Evolutionary conservation across 2,113 vertebrate species (phyloP).

Genomic region (Elephas maximus): DNA sequence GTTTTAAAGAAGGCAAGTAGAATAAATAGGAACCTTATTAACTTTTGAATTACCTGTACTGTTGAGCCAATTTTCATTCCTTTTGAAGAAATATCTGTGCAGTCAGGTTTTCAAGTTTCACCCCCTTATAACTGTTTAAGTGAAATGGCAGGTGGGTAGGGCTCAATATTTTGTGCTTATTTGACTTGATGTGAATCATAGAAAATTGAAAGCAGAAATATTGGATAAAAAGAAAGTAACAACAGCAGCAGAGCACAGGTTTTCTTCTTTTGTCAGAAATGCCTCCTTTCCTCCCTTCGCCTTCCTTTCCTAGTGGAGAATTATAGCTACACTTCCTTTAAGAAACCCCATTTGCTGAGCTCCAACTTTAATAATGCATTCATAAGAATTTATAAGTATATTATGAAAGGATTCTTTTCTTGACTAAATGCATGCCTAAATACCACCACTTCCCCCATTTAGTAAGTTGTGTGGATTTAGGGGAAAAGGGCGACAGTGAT

Average conservation of each 20-base stretch:
- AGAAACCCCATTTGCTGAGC: conserved; percentile 37
- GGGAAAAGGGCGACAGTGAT: background rate
- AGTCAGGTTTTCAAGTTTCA: background rate
- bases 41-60: conserved; percentile 48
- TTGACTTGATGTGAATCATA: background rate
- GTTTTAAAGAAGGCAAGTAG: conserved; percentile 63
- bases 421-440: conserved; percentile 21
- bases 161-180: background rate
- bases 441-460: background rate
- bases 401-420: conserved; percentile 48
- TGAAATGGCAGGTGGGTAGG: background rate
- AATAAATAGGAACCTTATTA: conserved; percentile 19
- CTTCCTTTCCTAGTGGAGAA: background rate
- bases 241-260: background rate
- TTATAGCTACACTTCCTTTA: conserved; percentile 24
- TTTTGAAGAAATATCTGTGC: conserved; percentile 7
- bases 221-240: background rate
- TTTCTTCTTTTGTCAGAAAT: background rate
- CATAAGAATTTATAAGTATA: conserved; percentile 20
- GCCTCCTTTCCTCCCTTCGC: background rate
- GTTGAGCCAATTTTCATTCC: conserved; percentile 22
- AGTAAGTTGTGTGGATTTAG: background rate
- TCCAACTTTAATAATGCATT: conserved; percentile 20
- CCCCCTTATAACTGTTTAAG: background rate
- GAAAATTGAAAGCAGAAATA: conserved; percentile 27